A percentile compares a stretch with the other conserved stretches of the same genome.
These are phyloP conservation scores for Epinephelus coioides DNA, from an alignment of 2,797 vertebrate species.

Conservation along the genomic window DNA sequence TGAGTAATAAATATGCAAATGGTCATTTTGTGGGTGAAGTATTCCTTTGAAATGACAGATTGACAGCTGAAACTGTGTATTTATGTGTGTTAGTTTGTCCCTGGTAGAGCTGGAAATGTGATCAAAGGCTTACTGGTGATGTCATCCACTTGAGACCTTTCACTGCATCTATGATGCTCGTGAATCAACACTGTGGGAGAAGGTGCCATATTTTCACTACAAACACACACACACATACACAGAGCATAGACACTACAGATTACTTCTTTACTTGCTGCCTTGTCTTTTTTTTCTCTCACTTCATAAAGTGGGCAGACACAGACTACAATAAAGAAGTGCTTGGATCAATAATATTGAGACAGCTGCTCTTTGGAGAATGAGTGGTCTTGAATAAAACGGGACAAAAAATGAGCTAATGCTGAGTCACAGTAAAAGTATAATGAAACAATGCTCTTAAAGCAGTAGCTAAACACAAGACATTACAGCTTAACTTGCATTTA, in stretches of 20 bases:
- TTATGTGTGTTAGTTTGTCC: constrained; percentile 71
- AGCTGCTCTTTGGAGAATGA: constrained; percentile 43
- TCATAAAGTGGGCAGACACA: constrained; percentile 31
- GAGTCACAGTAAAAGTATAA: constrained; percentile 26
- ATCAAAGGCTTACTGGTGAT: constrained; percentile 88
- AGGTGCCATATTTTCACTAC: constrained; percentile 73
- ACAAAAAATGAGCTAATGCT: constrained; percentile 15
- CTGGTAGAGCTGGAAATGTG: constrained; percentile 84
- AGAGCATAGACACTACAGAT: no score
- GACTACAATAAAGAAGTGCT: constrained; percentile 41
- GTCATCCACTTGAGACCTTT: constrained; percentile 78
- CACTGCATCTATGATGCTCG: constrained; percentile 85
- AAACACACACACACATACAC: neutral
- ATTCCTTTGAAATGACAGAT: constrained; percentile 2
- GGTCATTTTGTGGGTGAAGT: no score
- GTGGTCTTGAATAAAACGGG: constrained; percentile 37
- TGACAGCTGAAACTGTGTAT: constrained; percentile 14
- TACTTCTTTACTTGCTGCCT: constrained; percentile 7
- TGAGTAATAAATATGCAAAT: no score
- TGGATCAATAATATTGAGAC: constrained; percentile 60
- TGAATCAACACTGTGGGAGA: constrained; percentile 87
- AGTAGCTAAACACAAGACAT: constrained; percentile 4
- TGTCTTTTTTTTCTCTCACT: constrained; percentile 16
- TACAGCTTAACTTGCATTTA: constrained; percentile 11
- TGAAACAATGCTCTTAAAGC: constrained; percentile 26